Evolutionary conservation across 2,113 vertebrate genomes (phyloP), one percentile per base, ranked within the genome.

Genomic region (Campylorhamphus procurvoides): DNA sequence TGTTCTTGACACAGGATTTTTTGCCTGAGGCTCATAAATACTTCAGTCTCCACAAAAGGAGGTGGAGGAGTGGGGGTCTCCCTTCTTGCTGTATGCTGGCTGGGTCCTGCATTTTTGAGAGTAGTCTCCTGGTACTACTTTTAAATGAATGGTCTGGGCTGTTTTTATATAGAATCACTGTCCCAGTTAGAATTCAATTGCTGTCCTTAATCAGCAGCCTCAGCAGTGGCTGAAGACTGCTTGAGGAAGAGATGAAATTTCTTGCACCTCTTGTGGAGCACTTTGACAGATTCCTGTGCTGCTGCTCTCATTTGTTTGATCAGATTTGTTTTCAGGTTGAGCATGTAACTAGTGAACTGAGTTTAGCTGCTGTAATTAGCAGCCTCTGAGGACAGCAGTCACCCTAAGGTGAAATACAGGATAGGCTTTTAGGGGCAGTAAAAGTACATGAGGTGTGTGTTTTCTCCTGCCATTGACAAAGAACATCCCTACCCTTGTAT

Each of bases 391-490:
- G 46, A 62, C 28, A 53, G 58, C 15, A 63, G 52, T 24, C 53
- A 49, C 39, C 18, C 18, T 35, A 6, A 67, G 31, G 29, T 78
- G 67, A 90, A 35, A 63, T 47, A 39, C 16, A 59, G 17, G 10
- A 12, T 23, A 59, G 52, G 29, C 14, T 77, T 96, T 76, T 73
- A 20, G 59, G 55, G 55, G 33, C 46, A 66, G 2, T 50, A 42
- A 49, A 22, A 77, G 25, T 68, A 46, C 6, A 3, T 3, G 39
- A 69, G 44, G 35, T 0, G 0, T 5, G 11, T 1, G 1, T 53
- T 72, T 78, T 75, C 22, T 66, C 16, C 39, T 72, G 25, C 29
- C 68, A 62, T 29, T 84, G 67, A 22, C 6, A 9, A 58, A 35
- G 47, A 83, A 7, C 18, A n/a, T 59, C 28, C n/a, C 11, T 49